phyloP scores from a whole-genome alignment of 2,113 vertebrate species.

The Turdus rufiventris region DNA sequence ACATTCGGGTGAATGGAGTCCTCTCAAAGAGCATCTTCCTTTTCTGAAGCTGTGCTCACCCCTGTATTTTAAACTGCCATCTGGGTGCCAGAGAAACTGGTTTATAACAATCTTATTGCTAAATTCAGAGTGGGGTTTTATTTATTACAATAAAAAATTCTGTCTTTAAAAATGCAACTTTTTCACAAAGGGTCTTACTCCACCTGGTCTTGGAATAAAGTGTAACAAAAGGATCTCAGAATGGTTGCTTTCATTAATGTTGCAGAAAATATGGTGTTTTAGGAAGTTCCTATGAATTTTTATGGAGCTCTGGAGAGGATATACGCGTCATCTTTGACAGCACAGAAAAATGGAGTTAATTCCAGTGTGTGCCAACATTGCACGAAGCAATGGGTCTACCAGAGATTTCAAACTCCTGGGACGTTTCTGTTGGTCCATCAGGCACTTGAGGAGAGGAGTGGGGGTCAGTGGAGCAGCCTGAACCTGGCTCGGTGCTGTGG shows the following conservation, averaged over 20 bases:
- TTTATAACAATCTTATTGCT: fast-evolving
- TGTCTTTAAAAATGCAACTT: neutral
- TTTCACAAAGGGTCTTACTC: neutral
- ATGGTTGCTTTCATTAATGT: neutral
- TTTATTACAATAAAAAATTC: neutral
- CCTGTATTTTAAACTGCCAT: neutral
- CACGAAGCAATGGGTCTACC: fast-evolving
- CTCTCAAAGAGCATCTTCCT: neutral
- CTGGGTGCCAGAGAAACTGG: fast-evolving
- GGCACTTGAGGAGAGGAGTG: neutral
- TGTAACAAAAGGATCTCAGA: fast-evolving
- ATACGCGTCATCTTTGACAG: neutral
- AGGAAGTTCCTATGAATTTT: neutral
- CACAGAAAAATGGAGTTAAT: neutral
- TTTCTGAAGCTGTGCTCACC: neutral
- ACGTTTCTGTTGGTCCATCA: fast-evolving
- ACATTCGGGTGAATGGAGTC: neutral
- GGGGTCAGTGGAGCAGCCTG: neutral
- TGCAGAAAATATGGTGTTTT: neutral
- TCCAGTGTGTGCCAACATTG: fast-evolving
- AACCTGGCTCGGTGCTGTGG: neutral
- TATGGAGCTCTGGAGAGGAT: neutral
- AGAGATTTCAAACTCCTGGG: neutral
- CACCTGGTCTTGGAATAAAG: fast-evolving
- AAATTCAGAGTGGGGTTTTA: neutral